These are phyloP conservation scores for Rhinolophus ferrumequinum DNA, from an alignment of 2,113 vertebrate genomes.

Conservation along the genomic window DNA sequence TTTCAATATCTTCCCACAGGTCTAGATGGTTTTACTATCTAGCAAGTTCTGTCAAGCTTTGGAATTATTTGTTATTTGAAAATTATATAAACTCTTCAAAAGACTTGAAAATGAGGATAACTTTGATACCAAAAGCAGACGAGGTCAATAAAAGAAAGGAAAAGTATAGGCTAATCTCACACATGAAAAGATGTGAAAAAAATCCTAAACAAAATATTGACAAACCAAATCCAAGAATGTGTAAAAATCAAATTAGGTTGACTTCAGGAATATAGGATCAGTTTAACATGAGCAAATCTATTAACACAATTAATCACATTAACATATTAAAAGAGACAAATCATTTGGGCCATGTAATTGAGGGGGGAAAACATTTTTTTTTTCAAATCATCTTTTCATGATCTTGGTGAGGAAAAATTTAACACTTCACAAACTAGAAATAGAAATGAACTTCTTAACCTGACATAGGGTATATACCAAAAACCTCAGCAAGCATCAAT, in stretches of 20 bases:
- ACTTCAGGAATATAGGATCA: neutral
- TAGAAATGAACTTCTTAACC: neutral
- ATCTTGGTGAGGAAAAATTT: neutral
- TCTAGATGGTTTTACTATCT: neutral
- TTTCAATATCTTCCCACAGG: neutral
- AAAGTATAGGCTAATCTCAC: neutral
- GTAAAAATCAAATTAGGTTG: conserved; percentile 27
- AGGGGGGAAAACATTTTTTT: neutral
- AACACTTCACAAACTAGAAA: neutral
- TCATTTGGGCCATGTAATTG: neutral
- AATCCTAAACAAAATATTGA: neutral
- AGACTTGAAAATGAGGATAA: neutral
- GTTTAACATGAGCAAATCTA: neutral
- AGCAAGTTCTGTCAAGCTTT: neutral
- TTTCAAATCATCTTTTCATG: neutral
- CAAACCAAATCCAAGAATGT: neutral
- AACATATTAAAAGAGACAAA: neutral
- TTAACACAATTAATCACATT: neutral
- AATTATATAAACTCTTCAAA: neutral
- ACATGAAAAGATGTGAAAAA: neutral
- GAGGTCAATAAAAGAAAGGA: neutral
- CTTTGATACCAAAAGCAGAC: neutral
- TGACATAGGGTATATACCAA: neutral
- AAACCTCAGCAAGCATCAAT: neutral
- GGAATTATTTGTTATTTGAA: conserved; percentile 20